phyloP scores from a whole-genome alignment of 2,888 invertebrate genomes.

The Heliconius erato region DNA sequence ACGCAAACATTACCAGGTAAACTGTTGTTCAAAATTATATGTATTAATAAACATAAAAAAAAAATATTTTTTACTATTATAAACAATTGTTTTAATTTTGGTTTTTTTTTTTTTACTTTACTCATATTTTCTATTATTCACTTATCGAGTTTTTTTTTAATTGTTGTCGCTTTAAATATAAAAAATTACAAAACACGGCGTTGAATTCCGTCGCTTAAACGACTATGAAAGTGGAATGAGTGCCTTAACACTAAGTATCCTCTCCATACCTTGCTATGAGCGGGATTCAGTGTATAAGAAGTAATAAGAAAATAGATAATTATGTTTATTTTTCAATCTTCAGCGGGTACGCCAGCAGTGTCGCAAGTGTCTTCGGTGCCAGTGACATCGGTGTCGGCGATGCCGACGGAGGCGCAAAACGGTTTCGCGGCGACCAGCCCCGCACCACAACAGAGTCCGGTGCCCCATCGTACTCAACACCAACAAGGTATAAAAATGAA shows the following conservation, averaged over 20 bases:
- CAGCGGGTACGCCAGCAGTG: constrained; percentile 65
- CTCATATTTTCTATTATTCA: too few species aligned
- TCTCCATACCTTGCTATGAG: not conserved
- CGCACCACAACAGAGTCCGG: constrained; percentile 73
- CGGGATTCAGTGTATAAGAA: not conserved
- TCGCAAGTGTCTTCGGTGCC: constrained; percentile 71
- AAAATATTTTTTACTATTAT: too few species aligned
- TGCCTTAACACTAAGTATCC: not conserved
- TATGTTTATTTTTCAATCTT: not conserved
- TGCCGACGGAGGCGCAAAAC: constrained; percentile 72
- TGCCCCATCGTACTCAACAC: constrained; percentile 68
- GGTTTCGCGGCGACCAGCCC: constrained; percentile 75
- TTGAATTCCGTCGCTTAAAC: not conserved
- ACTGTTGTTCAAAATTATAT: constrained; percentile 25
- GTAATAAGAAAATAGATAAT: not conserved
- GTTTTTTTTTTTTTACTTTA: too few species aligned
- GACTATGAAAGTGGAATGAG: too few species aligned
- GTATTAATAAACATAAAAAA: not conserved
- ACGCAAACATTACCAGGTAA: constrained; percentile 77
- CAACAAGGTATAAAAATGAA: constrained; percentile 62
- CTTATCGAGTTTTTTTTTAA: too few species aligned
- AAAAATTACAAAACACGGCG: not conserved
- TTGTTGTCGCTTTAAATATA: too few species aligned
- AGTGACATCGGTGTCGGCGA: constrained; percentile 65
- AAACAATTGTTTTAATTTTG: too few species aligned